Evolutionary conservation across 2,113 vertebrate species (phyloP), one percentile per base, ranked within the genome.

Genomic region (Cyanoderma ruficeps): DNA sequence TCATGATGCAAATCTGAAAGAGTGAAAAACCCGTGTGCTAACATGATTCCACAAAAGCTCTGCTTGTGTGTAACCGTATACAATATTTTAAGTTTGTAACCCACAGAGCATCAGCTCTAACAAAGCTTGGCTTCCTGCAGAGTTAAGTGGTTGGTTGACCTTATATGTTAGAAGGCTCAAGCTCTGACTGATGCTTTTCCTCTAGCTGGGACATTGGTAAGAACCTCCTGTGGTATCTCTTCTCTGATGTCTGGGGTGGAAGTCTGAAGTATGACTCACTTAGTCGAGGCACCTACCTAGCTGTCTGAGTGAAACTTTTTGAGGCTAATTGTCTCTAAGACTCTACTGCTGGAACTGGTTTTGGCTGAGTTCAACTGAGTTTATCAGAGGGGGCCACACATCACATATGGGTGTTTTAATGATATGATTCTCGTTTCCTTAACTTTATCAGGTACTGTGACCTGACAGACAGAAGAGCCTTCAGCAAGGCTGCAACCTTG

Each of bases 81-180:
- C 95, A 95, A 39, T 88, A 78, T 81, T 94, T 93, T 59, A 83
- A 93, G 85, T 96, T 95, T 94, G 90, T 93, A 85, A 83, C 83
- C 83, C 86, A 70, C 76, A 37, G 93, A 94, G 94, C 71, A 63
- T 70, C 90, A 92, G 93, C 87, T 93, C 93, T 93, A 63, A 90
- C 91, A 96, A 95, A 97, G 91, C 83, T 56, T 78, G 72, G 68
- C 80, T 93, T 93, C 93, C 89, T 90, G 89, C 83, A 84, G 96
- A 93, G 91, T 94, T 96, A 96, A 97, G 94, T 94, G 83, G 89
- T 92, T 92, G 80, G 69, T 87, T 96, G 94, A 97, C 96, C 96
- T 95, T 68, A 10, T 31, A 17, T 90, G 60, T 95, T 94, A 92
- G 91, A 97, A 94, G 50, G 79, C 93, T 95, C 24, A 67, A 31